Evolutionary conservation across 2,113 vertebrate species (phyloP), one percentile per base, ranked within the genome.

Genomic region (Bubo scandiacus): DNA sequence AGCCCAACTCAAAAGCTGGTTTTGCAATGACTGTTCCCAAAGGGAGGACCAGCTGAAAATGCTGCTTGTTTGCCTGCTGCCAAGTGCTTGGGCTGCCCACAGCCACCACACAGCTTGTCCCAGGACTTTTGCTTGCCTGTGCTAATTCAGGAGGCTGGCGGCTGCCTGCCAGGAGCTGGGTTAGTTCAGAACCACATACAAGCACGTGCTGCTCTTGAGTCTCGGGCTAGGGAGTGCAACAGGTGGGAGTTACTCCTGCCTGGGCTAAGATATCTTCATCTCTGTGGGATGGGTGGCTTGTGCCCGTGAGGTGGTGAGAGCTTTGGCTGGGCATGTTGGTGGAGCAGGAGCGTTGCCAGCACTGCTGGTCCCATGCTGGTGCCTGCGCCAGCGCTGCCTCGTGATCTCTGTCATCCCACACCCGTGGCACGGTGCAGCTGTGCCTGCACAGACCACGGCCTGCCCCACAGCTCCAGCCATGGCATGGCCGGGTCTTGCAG

Each of bases 381-480:
- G 29, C 66, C 36, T 1, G 2, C 4, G 11, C 52, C 0, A 3
- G 47, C 40, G 5, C 40, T 61, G 66, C 47, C 36, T 22, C 0
- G 0, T 66, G 87, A 10, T 65, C 55, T 36, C 1, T 0, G 25
- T 12, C 61, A 11, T 54, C 21, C 36, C 11, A 19, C 9, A 2
- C 6, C 5, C 1, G 1, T 5, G 42, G 32, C 36, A 27, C 0
- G 1, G 61, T 20, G 55, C 22, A 7, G 52, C 34, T 29, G 40
- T 71, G n/a, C 25, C 34, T 8, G 42, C 57, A 1, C 0, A 3
- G 58, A 34, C n/a, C 12, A 1, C 0, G 5, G 7, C 62, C 22
- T 68, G 55, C 52, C 38, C 79, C 11, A 23, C 52, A 12, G 58
- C 85, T 57, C 49, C 0, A 0, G 68, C 42, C 10, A 0, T 0